Evolutionary conservation across 1,140 invertebrate genomes (phyloP), one percentile per base, ranked within the genome.

Genomic region (Caenorhabditis brenneri): DNA sequence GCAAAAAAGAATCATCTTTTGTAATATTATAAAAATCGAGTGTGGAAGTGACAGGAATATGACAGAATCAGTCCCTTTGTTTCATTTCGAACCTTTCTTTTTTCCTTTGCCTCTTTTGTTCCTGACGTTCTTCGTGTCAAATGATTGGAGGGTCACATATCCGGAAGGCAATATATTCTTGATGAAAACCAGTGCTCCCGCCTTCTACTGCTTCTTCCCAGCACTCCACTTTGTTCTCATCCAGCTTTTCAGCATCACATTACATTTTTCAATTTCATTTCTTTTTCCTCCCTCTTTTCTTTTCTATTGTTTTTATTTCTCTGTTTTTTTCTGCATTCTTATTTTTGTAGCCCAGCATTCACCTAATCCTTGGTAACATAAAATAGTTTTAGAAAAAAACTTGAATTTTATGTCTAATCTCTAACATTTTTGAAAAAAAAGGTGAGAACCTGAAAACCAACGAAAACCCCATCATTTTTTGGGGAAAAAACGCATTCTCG

Each of bases 191-290:
- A 74, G 65, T 74, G 65, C 24, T 39, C 55, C 55, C 55, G 55
- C 19, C 33, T 65, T 51, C 49, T 51, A 51, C 33, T 58, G 24
- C 33, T 22, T 74, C 65, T 74, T 74, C 65, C 65, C 65, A 42
- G 65, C 65, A 74, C 65, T 74, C 33, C 65, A 74, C 65, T 74
- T 74, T 74, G 65, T 74, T 74, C 65, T 74, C 65, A 74, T 74
- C 65, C 65, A 74, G 65, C 65, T 74, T 74, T 74, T 74, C 65
- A 74, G 65, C 65, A 74, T 74, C 65, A 74, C 65, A 74, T 74
- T 74, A 74, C 65, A 74, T 74, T 42, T 74, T 74, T 42, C 36
- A 74, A 46, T 42, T 74, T 42, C 36, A 36, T 74, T 42, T 10
- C n/a, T 74, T 36, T 39, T 65, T 24, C 22, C 36, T 58, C 53